Percentiles rank a stretch among this genome's conserved stretches.
These are phyloP conservation scores for Ephestia elutella DNA, from an alignment of 1,140 invertebrate species.

Conservation along the genomic window DNA sequence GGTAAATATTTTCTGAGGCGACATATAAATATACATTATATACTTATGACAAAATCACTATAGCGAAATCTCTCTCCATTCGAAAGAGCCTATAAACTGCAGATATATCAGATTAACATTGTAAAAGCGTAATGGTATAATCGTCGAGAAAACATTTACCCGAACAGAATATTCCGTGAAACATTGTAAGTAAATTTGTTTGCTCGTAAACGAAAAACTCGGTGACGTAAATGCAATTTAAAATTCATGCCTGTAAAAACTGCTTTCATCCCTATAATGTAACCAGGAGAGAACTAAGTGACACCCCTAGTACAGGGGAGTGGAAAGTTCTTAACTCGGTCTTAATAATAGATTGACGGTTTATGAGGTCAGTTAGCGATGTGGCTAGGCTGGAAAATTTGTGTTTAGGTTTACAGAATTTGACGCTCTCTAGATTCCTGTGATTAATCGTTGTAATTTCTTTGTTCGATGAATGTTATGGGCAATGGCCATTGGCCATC, in stretches of 20 bases:
- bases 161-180: background rate
- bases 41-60: no score
- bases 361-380: background rate
- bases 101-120: background rate
- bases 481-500: no score
- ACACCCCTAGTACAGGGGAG: conserved; percentile 19
- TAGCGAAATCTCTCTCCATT: no score
- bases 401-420: background rate
- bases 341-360: conserved; percentile 7
- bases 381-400: background rate
- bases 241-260: conserved; percentile 58
- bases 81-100: background rate
- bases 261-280: conserved; percentile 49
- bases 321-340: conserved; percentile 4
- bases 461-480: no score
- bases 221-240: conserved; percentile 45
- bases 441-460: no score
- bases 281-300: conserved; percentile 41
- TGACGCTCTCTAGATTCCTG: background rate
- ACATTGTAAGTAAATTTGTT: conserved; percentile 20
- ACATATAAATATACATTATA: no score
- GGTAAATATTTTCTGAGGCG: no score
- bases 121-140: conserved; percentile 12
- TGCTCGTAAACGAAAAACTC: conserved; percentile 24
- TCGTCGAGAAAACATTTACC: background rate